These are phyloP conservation scores for Ischnura elegans DNA, from an alignment of 2,888 invertebrate species.

Conservation along the genomic window DNA sequence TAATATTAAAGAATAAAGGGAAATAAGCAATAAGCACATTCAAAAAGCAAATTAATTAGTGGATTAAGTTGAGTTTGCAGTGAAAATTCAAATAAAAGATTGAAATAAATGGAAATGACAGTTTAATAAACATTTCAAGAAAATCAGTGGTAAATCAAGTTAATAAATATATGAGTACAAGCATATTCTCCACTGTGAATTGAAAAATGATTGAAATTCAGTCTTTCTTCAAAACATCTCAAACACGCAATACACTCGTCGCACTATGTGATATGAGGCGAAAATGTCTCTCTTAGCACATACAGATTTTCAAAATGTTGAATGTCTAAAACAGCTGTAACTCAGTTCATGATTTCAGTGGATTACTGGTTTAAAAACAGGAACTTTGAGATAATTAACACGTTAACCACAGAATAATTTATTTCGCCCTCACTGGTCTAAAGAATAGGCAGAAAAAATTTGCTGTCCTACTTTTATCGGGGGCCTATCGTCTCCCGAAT, in stretches of 20 bases:
- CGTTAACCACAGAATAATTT: background rate
- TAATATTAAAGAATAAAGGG: no score
- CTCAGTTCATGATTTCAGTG: background rate
- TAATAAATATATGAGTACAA: slow-evolving; percentile 12
- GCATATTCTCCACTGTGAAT: background rate
- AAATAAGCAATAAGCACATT: no score
- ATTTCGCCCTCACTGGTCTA: background rate
- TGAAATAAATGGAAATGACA: background rate
- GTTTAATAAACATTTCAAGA: background rate
- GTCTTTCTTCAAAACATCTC: background rate
- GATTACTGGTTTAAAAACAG: background rate
- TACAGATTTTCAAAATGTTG: background rate
- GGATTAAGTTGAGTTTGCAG: no score
- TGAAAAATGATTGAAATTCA: background rate
- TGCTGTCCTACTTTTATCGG: background rate
- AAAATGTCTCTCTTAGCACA: background rate
- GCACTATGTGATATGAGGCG: background rate
- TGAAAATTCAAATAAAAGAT: background rate
- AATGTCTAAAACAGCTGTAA: background rate
- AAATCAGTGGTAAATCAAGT: background rate
- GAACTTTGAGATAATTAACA: background rate
- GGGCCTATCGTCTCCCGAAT: background rate
- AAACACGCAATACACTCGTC: background rate
- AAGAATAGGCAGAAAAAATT: background rate
- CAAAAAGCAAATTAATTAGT: no score